These are phyloP conservation scores for Astyanax mexicanus DNA, from an alignment of 2,797 vertebrate species.

Conservation along the genomic window DNA sequence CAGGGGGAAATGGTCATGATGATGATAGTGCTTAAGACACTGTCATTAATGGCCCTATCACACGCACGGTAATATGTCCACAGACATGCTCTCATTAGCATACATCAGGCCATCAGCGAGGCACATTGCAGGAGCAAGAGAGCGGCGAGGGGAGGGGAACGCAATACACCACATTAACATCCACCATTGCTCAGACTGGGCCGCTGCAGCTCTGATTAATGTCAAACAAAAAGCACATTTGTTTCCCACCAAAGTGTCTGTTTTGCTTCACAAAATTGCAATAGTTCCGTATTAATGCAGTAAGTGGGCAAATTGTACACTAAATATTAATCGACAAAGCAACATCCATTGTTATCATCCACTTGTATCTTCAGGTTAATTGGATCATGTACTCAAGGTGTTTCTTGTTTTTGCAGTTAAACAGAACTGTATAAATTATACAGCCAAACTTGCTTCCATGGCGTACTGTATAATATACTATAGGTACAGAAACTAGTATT, in stretches of 20 bases:
- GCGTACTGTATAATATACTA: neutral
- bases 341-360: conserved; percentile 11
- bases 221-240: conserved; percentile 54
- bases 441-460: neutral
- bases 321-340: conserved; percentile 22
- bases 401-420: neutral
- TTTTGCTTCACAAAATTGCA: conserved; percentile 11
- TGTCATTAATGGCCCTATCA: conserved; percentile 79
- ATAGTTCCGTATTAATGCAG: conserved; percentile 41
- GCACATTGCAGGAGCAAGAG: conserved; percentile 71
- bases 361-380: conserved; percentile 22
- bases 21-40: conserved; percentile 82
- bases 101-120: conserved; percentile 74
- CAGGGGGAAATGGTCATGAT: conserved; percentile 77
- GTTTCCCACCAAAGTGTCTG: conserved; percentile 47
- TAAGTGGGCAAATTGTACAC: conserved; percentile 47
- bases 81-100: conserved; percentile 81
- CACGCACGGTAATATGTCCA: conserved; percentile 77
- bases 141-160: conserved; percentile 61
- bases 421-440: neutral
- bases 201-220: conserved; percentile 69
- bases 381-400: neutral
- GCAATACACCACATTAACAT: conserved; percentile 65
- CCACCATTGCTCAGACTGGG: conserved; percentile 65
- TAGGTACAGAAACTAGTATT: too few species aligned